These are phyloP conservation scores for Strix occidentalis DNA, from an alignment of 2,797 vertebrate species.

Conservation along the genomic window DNA sequence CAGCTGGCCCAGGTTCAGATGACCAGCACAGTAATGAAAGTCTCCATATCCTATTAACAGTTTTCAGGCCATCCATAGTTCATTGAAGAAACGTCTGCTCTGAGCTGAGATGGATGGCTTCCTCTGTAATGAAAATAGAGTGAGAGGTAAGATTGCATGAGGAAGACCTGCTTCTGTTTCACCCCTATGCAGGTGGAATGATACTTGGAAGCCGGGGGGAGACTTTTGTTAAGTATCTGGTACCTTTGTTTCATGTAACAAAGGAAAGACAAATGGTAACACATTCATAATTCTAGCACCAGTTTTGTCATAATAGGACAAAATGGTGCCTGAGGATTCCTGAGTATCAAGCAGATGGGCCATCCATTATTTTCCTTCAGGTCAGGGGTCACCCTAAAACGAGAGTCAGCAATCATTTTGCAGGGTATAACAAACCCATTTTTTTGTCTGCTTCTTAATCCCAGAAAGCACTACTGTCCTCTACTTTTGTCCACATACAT, in stretches of 20 bases:
- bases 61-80: not conserved
- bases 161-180: not conserved
- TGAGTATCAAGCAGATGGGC: slow-evolving; percentile 37
- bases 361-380: slow-evolving; percentile 35
- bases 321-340: slow-evolving; percentile 44
- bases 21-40: slow-evolving; percentile 31
- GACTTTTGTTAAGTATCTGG: not conserved
- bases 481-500: slow-evolving; percentile 60
- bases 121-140: not conserved
- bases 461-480: slow-evolving; percentile 57
- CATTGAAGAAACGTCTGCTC: slow-evolving; percentile 9
- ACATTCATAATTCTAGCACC: slow-evolving; percentile 43
- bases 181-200: not conserved
- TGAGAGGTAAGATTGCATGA: not conserved
- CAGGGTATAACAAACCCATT: slow-evolving; percentile 15
- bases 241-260: slow-evolving; percentile 28
- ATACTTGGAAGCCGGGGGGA: not conserved
- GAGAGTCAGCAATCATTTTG: slow-evolving; percentile 51
- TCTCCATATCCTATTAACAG: not conserved
- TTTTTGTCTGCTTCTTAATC: slow-evolving; percentile 40
- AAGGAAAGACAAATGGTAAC: slow-evolving; percentile 24
- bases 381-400: slow-evolving; percentile 37
- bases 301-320: slow-evolving; percentile 44
- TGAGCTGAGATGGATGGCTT: slow-evolving; percentile 16
- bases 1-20: slow-evolving; percentile 26